A percentile compares a stretch with the other conserved stretches of the same genome.
These are phyloP conservation scores for Volucella bombylans DNA, from an alignment of 2,888 invertebrate genomes.

Conservation along the genomic window DNA sequence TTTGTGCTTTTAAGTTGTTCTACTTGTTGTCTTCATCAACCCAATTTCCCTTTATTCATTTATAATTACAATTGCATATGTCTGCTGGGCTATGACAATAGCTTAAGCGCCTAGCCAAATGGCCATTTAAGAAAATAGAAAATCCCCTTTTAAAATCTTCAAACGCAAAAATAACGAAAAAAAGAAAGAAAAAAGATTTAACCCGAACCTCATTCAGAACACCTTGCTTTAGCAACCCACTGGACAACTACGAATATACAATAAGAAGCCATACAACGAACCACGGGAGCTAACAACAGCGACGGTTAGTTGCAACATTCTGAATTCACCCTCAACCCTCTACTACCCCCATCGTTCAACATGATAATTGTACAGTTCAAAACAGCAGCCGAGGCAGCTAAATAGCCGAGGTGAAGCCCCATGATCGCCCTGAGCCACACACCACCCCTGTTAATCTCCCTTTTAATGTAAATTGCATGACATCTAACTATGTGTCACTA, in stretches of 20 bases:
- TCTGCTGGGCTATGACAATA: neutral
- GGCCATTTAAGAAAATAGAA: neutral
- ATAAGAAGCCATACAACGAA: constrained; percentile 52
- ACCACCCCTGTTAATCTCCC: constrained; percentile 73
- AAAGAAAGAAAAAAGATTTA: constrained; percentile 17
- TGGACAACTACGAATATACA: neutral
- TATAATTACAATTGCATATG: neutral
- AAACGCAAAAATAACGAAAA: neutral
- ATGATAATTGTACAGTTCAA: constrained; percentile 59
- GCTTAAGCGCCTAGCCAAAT: constrained; percentile 7
- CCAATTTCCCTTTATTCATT: neutral
- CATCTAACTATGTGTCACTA: constrained; percentile 75
- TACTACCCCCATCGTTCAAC: neutral
- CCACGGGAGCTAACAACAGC: constrained; percentile 42
- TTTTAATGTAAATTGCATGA: constrained; percentile 77
- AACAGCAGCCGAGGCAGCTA: constrained; percentile 68
- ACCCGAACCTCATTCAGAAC: constrained; percentile 1
- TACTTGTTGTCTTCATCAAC: neutral
- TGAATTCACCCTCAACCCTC: neutral
- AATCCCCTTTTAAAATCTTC: neutral
- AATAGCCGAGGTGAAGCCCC: constrained; percentile 70
- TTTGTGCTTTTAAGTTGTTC: no score
- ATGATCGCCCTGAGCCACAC: constrained; percentile 64
- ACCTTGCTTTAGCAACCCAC: neutral
- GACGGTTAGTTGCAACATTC: constrained; percentile 9